A percentile compares a stretch with the other conserved stretches of the same genome.
Conservation (phyloP, 1,140 invertebrate species). For the Zaprionus vittiger region DNA sequence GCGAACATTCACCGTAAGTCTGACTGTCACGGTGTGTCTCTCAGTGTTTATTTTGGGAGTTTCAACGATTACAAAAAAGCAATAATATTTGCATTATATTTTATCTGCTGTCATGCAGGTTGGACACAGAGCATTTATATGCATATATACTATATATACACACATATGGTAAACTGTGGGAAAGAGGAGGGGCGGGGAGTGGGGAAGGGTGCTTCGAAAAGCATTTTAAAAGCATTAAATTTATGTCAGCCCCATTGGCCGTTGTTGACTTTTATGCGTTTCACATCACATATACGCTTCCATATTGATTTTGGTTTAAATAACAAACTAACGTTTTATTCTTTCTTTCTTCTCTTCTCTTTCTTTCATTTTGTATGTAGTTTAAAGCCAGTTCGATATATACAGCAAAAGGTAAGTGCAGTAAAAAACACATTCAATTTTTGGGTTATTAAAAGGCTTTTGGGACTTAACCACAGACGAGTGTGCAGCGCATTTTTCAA, state of each 20-base stretch:
- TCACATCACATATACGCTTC: conserved; percentile 49
- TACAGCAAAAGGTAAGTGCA: no score
- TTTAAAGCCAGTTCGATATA: conserved; percentile 36
- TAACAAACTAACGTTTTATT: conserved; percentile 48
- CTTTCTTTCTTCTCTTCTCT: not conserved
- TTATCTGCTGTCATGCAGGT: conserved; percentile 67
- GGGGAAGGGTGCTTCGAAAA: conserved; percentile 48
- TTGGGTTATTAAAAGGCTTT: conserved; percentile 56
- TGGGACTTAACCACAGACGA: conserved; percentile 23
- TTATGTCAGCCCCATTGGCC: conserved; percentile 50
- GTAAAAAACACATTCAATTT: not conserved
- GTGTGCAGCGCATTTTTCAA: conserved; percentile 64
- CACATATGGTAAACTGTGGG: not conserved
- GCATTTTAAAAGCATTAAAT: conserved; percentile 73
- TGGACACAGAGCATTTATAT: conserved; percentile 39
- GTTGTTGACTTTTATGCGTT: conserved; percentile 62
- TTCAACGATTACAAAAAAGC: conserved; percentile 44
- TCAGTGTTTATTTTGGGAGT: conserved; percentile 35
- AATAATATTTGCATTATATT: conserved; percentile 60
- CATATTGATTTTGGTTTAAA: conserved; percentile 74
- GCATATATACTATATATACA: conserved; percentile 8
- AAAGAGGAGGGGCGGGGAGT: conserved; percentile 20
- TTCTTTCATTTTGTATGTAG: conserved; percentile 16
- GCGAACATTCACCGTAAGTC: conserved; percentile 24
- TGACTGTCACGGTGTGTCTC: conserved; percentile 19